A percentile compares a stretch with the other conserved stretches of the same genome.
Evolutionary conservation across 1,140 invertebrate genomes (phyloP).

Genomic region (Calycopis cecrops): DNA sequence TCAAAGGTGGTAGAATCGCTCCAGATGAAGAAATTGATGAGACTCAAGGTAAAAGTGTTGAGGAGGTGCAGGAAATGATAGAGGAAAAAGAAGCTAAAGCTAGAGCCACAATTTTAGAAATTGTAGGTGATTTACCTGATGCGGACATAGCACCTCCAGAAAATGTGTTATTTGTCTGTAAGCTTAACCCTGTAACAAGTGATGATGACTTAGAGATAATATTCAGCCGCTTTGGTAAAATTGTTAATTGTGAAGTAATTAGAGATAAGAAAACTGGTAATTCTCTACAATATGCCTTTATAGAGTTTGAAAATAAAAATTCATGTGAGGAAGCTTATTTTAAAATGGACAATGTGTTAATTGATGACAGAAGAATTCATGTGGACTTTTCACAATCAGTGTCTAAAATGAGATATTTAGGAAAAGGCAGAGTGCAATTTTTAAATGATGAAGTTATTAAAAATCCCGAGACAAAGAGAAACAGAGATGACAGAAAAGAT

Average conservation of each 20-base stretch:
- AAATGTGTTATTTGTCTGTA: slow-evolving; percentile 99
- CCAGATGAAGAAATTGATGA: slow-evolving; percentile 97
- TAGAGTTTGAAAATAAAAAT: slow-evolving; percentile 97
- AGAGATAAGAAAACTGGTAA: slow-evolving; percentile 94
- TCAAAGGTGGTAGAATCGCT: slow-evolving; percentile 90
- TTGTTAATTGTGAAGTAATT: slow-evolving; percentile 97
- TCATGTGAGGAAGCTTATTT: slow-evolving; percentile 99
- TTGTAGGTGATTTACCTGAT: slow-evolving; percentile 98
- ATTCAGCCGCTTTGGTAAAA: slow-evolving; percentile 97
- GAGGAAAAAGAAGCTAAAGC: slow-evolving; percentile 96
- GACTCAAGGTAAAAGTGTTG: slow-evolving; percentile 85
- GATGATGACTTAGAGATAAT: slow-evolving; percentile 99
- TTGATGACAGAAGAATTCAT: slow-evolving; percentile 98
- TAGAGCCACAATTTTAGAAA: slow-evolving; percentile 97
- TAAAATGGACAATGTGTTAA: slow-evolving; percentile 99
- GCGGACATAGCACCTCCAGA: slow-evolving; percentile 98
- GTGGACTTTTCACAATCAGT: slow-evolving; percentile 99
- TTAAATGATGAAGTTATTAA: slow-evolving; percentile 38
- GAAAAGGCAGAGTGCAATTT: slow-evolving; percentile 84
- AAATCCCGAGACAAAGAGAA: slow-evolving; percentile 24
- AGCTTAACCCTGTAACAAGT: slow-evolving; percentile 99
- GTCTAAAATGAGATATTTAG: slow-evolving; percentile 91
- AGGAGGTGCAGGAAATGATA: slow-evolving; percentile 92
- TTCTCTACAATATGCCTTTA: slow-evolving; percentile 99
- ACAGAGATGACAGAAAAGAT: slow-evolving; percentile 7